Evolutionary conservation across 2,888 invertebrate genomes (phyloP).

Genomic region (Aspidiotus destructor): DNA sequence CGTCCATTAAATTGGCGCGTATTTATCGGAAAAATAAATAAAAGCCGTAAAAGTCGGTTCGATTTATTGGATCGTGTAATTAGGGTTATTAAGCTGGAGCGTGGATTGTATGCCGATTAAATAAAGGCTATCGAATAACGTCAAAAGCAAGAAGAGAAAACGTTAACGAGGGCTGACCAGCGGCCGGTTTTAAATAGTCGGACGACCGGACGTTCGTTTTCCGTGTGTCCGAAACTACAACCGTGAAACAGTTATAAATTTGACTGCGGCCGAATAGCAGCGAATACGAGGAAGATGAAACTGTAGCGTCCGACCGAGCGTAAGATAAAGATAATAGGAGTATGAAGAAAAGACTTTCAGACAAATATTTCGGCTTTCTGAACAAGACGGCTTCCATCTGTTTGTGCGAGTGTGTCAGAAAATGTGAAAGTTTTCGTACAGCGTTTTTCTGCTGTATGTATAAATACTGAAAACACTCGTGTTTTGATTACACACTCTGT

Average conservation of each 20-base stretch:
- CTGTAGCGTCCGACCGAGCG: not conserved
- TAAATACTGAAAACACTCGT: too few relatives aligned
- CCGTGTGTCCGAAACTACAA: constrained; percentile 19
- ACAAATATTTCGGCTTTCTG: constrained; percentile 29
- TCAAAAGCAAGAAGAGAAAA: constrained; percentile 18
- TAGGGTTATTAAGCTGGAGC: constrained; percentile 24
- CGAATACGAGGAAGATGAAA: constrained; percentile 12
- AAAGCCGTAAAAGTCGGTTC: constrained; percentile 9
- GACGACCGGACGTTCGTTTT: constrained; percentile 20
- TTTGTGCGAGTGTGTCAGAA: constrained; percentile 3
- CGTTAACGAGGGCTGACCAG: constrained; percentile 16
- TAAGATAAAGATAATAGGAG: not conserved
- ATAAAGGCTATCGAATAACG: constrained; percentile 24
- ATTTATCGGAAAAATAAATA: constrained; percentile 2
- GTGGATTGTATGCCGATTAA: constrained; percentile 20
- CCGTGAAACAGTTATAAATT: constrained; percentile 28
- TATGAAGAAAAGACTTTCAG: constrained; percentile 1
- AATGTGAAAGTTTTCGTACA: not conserved
- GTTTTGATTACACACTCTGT: too few relatives aligned
- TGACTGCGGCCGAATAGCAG: constrained; percentile 16
- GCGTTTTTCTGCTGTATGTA: too few relatives aligned
- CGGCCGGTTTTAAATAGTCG: constrained; percentile 17
- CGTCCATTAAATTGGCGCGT: constrained; percentile 4
- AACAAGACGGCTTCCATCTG: constrained; percentile 20
- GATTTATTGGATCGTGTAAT: constrained; percentile 27